Evolutionary conservation across 2,797 vertebrate genomes (phyloP).

Genomic region (Melanotaenia maccullochi): DNA sequence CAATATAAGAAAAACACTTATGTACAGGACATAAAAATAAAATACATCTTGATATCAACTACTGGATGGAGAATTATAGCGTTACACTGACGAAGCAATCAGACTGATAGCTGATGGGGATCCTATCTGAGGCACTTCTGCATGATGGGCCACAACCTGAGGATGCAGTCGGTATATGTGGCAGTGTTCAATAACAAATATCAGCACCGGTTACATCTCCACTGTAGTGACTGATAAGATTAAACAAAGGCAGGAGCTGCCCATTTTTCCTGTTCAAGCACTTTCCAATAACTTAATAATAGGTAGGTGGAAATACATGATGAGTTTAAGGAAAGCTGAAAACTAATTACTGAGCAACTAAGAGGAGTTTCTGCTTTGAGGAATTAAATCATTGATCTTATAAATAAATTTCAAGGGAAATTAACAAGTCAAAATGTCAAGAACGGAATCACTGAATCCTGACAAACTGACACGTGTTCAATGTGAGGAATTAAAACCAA

Average conservation of each 20-base stretch:
- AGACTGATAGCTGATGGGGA: conserved; percentile 9
- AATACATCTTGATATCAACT: conserved; percentile 91
- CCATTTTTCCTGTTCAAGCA: conserved; percentile 71
- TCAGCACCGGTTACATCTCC: conserved; percentile 52
- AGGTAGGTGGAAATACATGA: conserved; percentile 74
- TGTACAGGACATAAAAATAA: conserved; percentile 94
- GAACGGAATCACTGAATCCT: conserved; percentile 10
- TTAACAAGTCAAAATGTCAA: conserved; percentile 7
- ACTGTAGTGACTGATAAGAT: conserved; percentile 35
- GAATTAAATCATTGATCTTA: conserved; percentile 38
- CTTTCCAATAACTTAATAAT: conserved; percentile 82
- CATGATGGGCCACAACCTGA: conserved; percentile 56
- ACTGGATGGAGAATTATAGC: conserved; percentile 60
- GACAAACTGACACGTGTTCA: conserved; percentile 34
- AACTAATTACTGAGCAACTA: conserved; percentile 28
- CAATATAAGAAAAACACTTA: conserved; percentile 78
- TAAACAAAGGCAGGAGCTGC: conserved; percentile 49
- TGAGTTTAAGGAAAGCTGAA: conserved; percentile 25
- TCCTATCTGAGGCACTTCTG: conserved; percentile 27
- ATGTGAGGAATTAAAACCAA: conserved; percentile 27
- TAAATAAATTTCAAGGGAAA: conserved; percentile 57
- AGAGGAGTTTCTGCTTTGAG: conserved; percentile 18
- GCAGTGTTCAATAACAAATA: conserved; percentile 32
- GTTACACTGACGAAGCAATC: conserved; percentile 35
- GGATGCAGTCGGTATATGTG: conserved; percentile 35